Evolutionary conservation across 2,888 invertebrate genomes (phyloP).

Genomic region (Invenusta paracnida): DNA sequence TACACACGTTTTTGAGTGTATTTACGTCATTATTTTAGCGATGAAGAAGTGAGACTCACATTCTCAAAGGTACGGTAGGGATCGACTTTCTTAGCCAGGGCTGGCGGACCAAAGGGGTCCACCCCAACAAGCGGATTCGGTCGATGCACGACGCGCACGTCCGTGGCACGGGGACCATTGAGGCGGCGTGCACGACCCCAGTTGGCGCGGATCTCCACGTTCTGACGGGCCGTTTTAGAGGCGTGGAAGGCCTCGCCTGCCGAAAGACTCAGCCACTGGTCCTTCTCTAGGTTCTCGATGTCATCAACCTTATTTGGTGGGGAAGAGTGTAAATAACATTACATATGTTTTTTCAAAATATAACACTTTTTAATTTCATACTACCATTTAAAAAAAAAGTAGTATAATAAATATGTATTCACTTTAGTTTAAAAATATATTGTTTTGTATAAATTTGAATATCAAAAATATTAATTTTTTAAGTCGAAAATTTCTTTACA

Average conservation of each 20-base stretch:
- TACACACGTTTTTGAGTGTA: no score
- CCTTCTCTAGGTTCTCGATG: conserved; percentile 54
- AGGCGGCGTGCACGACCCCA: conserved; percentile 58
- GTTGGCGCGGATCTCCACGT: conserved; percentile 59
- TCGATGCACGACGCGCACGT: conserved; percentile 52
- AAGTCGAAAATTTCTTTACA: no score
- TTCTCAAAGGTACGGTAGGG: conserved; percentile 3
- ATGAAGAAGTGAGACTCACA: no score
- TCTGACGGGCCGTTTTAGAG: conserved; percentile 49
- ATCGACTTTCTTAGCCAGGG: conserved; percentile 48
- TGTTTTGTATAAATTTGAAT: no score
- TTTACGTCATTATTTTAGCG: no score
- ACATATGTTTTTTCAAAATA: no score
- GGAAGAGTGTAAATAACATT: no score
- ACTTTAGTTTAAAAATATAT: no score
- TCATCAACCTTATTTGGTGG: conserved; percentile 55
- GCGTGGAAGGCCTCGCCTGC: conserved; percentile 53
- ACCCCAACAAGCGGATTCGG: conserved; percentile 56
- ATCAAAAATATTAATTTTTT: no score
- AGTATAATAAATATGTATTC: no score
- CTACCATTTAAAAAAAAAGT: no score
- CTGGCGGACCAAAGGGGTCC: conserved; percentile 59
- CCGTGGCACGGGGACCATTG: conserved; percentile 57
- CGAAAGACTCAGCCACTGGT: conserved; percentile 57
- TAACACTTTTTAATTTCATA: no score